Percentiles rank a stretch among this genome's conserved stretches.
Evolutionary conservation across 2,113 vertebrate species (phyloP).

Genomic region (Muscicapa adusta): DNA sequence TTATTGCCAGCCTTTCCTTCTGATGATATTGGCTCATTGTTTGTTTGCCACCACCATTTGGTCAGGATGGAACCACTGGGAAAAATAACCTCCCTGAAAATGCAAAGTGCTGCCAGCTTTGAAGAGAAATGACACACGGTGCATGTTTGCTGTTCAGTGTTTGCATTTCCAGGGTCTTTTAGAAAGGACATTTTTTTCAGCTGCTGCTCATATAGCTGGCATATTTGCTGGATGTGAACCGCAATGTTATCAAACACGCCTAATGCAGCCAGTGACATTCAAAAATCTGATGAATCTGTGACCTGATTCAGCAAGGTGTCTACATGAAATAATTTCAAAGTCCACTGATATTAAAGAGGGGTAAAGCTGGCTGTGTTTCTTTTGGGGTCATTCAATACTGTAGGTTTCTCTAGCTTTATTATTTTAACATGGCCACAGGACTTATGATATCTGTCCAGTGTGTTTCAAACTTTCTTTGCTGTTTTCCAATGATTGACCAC

Average conservation of each 20-base stretch:
- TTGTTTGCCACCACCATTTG: conserved; percentile 44
- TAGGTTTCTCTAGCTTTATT: neutral
- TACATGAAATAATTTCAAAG: neutral
- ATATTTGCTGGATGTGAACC: neutral
- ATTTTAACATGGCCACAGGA: neutral
- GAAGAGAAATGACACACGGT: neutral
- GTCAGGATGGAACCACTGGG: conserved; percentile 30
- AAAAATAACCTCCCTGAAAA: conserved; percentile 52
- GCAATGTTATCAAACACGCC: neutral
- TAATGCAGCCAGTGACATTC: conserved; percentile 31
- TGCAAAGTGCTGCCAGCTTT: conserved; percentile 18
- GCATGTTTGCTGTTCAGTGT: conserved; percentile 16
- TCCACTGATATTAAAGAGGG: neutral
- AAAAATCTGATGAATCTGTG: neutral
- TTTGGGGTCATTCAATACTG: neutral
- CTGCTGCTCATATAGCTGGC: neutral
- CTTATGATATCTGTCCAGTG: neutral
- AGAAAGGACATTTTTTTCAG: neutral
- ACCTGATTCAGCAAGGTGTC: neutral
- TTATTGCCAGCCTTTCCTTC: conserved; percentile 10
- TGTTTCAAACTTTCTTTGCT: neutral
- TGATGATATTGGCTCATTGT: conserved; percentile 11
- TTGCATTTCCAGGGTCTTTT: conserved; percentile 9
- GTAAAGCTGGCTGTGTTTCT: neutral
- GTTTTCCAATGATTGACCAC: neutral